A percentile compares a stretch with the other conserved stretches of the same genome.
phyloP scores from a whole-genome alignment of 53 echinoderm and acorn worm genomes.

The Echinarachnius parma region DNA sequence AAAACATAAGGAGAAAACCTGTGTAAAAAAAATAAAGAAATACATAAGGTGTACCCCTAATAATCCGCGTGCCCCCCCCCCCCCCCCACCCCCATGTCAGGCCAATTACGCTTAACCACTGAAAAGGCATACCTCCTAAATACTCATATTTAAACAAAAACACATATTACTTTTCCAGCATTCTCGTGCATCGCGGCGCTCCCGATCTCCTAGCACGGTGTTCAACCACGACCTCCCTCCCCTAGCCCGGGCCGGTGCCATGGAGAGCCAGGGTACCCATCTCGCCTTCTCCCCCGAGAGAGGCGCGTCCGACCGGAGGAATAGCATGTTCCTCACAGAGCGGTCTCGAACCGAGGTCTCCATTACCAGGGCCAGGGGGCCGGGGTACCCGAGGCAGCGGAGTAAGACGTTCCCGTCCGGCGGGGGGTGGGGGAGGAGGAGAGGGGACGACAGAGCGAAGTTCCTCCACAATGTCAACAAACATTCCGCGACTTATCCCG shows the following conservation, averaged over 20 bases:
- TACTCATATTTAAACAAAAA: no score
- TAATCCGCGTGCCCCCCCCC: no score
- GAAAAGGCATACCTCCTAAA: no score
- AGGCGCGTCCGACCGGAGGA: constrained; percentile 4
- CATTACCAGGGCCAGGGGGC: neutral
- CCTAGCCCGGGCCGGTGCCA: constrained; percentile 10
- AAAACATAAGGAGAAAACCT: no score
- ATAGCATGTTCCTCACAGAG: constrained; percentile 29
- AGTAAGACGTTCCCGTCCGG: constrained; percentile 9
- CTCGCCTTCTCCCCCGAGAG: neutral
- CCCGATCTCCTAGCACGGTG: constrained; percentile 6
- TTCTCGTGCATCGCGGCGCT: no score
- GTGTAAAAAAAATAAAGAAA: no score
- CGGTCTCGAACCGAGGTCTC: constrained; percentile 24
- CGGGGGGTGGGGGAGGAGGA: neutral
- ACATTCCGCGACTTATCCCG: no score
- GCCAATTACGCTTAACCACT: no score
- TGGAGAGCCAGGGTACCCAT: neutral
- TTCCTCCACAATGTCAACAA: no score
- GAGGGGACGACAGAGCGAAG: constrained; percentile 21
- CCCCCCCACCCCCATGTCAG: no score
- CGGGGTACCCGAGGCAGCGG: neutral
- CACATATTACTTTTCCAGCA: no score
- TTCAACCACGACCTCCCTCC: constrained; percentile 19
- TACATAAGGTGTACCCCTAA: no score